Conservation (phyloP, 1,140 invertebrate genomes). For the fruit fly (Drosophila melanogaster) region DNA sequence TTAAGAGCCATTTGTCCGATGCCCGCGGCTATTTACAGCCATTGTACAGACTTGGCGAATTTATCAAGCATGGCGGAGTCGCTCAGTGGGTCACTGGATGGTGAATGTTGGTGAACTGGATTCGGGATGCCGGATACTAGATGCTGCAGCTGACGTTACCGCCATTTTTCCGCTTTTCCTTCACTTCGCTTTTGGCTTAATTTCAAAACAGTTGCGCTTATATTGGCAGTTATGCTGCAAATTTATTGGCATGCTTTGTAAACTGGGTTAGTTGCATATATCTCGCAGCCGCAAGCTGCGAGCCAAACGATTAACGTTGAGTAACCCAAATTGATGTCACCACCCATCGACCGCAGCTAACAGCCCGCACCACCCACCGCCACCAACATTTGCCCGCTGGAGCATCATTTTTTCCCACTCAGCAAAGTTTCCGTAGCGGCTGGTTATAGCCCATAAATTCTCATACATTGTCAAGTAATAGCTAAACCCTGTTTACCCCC, state of each 20-base stretch:
- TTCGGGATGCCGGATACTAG: slow-evolving; percentile 16
- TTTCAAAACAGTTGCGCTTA: slow-evolving; percentile 63
- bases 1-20: slow-evolving; percentile 57
- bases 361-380: background rate
- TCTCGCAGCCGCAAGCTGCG: slow-evolving; percentile 48
- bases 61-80: slow-evolving; percentile 56
- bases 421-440: slow-evolving; percentile 31
- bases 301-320: slow-evolving; percentile 50
- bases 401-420: slow-evolving; percentile 48
- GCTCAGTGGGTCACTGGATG: slow-evolving; percentile 51
- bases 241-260: slow-evolving; percentile 57
- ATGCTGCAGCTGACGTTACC: slow-evolving; percentile 49
- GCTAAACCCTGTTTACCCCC: slow-evolving; percentile 42
- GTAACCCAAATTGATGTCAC: slow-evolving; percentile 53
- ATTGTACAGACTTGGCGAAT: slow-evolving; percentile 60
- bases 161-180: background rate
- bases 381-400: background rate
- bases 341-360: background rate
- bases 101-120: background rate
- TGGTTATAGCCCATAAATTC: slow-evolving; percentile 48
- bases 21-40: slow-evolving; percentile 60
- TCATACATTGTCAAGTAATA: slow-evolving; percentile 44
- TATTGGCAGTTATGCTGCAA: slow-evolving; percentile 56
- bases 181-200: slow-evolving; percentile 41
- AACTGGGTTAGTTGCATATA: slow-evolving; percentile 52